A percentile compares a stretch with the other conserved stretches of the same genome.
phyloP scores from a whole-genome alignment of 2,888 invertebrate species.

The Pachliopta kotzebuea region DNA sequence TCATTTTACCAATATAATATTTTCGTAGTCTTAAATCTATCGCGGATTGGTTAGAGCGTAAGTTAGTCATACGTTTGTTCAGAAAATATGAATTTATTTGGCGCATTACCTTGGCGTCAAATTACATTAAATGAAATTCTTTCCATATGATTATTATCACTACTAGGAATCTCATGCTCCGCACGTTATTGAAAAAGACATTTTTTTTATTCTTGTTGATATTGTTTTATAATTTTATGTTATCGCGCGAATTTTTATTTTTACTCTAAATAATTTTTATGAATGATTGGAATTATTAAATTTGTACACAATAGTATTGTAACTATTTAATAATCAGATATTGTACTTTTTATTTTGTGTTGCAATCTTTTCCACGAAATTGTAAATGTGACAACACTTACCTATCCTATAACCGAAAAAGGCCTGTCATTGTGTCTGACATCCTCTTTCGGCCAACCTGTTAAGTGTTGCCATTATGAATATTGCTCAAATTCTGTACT shows the following conservation, averaged over 20 bases:
- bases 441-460: slow-evolving; percentile 2
- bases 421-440: background rate
- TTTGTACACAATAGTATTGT: background rate
- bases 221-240: slow-evolving; percentile 3
- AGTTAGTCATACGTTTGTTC: slow-evolving; percentile 20
- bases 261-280: slow-evolving; percentile 1
- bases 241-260: background rate
- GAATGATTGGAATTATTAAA: background rate
- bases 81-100: slow-evolving; percentile 16
- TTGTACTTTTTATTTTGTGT: slow-evolving; percentile 7
- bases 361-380: slow-evolving; percentile 21
- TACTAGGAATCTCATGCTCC: slow-evolving; percentile 19
- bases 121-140: background rate
- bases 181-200: slow-evolving; percentile 15
- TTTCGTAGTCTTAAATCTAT: slow-evolving; percentile 40
- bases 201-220: slow-evolving; percentile 3
- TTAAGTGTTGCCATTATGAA: slow-evolving; percentile 36
- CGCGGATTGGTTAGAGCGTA: slow-evolving; percentile 36
- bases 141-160: slow-evolving; percentile 5
- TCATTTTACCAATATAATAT: slow-evolving; percentile 37
- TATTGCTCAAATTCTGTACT: slow-evolving; percentile 54
- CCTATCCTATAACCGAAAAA: background rate
- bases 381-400: slow-evolving; percentile 23
- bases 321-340: slow-evolving; percentile 1
- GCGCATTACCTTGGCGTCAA: slow-evolving; percentile 5